Evolutionary conservation across 2,113 vertebrate species (phyloP).

Genomic region (Sapajus apella): DNA sequence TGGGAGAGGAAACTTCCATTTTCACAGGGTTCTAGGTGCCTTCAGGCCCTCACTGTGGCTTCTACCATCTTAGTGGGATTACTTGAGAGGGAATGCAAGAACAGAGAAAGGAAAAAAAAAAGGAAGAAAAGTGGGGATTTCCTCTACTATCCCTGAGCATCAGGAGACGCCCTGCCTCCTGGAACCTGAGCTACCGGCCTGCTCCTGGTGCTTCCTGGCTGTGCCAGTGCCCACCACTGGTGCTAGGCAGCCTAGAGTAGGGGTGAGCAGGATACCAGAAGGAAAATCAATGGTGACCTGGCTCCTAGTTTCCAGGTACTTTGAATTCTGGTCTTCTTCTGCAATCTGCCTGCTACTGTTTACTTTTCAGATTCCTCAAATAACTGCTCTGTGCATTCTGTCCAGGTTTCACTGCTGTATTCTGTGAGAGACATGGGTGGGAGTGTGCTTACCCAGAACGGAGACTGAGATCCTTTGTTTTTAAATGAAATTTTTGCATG

Average conservation of each 20-base stretch:
- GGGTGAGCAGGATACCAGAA: not conserved
- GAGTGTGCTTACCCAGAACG: not conserved
- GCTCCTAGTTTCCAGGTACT: not conserved
- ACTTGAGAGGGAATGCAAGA: not conserved
- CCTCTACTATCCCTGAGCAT: not conserved
- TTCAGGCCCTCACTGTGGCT: not conserved
- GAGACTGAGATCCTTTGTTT: not conserved
- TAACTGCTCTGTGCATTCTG: not conserved
- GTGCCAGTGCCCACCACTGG: not conserved
- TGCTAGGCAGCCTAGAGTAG: not conserved
- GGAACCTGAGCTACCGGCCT: not conserved
- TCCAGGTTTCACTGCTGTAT: not conserved
- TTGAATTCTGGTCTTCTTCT: conserved; percentile 7
- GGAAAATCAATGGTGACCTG: not conserved
- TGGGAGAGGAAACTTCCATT: not conserved
- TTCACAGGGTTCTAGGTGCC: not conserved
- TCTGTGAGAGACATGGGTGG: not conserved
- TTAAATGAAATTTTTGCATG: not conserved
- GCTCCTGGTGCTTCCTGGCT: not conserved
- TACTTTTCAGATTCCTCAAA: conserved; percentile 40
- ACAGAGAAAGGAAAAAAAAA: not conserved
- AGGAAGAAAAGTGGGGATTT: not conserved
- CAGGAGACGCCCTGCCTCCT: not conserved
- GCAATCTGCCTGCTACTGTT: not conserved
- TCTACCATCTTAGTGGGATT: not conserved